Base-by-base conservation (phyloP, 1,140 invertebrate species). In the Harpegnathos saltator region DNA sequence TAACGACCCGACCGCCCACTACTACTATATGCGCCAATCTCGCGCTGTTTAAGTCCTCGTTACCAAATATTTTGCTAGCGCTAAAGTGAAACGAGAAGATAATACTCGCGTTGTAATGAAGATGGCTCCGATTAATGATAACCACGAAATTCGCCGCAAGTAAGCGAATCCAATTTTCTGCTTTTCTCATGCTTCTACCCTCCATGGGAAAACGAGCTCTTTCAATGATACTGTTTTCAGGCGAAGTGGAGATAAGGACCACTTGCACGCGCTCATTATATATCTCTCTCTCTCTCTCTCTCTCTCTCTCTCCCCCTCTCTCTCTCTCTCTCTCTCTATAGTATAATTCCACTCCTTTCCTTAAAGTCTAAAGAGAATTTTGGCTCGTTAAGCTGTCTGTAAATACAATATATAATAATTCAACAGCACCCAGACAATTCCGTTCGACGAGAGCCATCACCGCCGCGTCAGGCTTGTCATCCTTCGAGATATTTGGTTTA, bases 401-500 rank as follows among this genome's bases (percentile, higher is more conserved):
- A 83, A 68, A 83, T 62, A 66, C 83, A 68, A 86, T 62, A 66
- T 86, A n/a, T 54, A 44, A 48, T 78, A 78, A 85, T 24, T 73
- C 0, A 44, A 5, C 38, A 68, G 24, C 58, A 56, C 26, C 15
- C 24, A 52, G 19, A 80, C 19, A 9, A 68, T 44, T 52, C 52
- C 4, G 50, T 19, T 73, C 58, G 56, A 82, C 19, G 50, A 54
- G 12, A 38, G 11, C 17, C 62, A 24, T 50, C 59, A 22, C 59
- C 48, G 33, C 52, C 26, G 66, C 38, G 50, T 33, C 61, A 44
- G 4, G 2, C 19, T 22, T 63, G 62, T 73, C 68, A 61, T 52
- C 22, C 22, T 66, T 19, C 15, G 48, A 26, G 14, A 59, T 52
- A 59, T 59, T 24, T 44, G 14, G 19, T 50, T 56, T 22, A 78